Conservation (phyloP, 2,888 invertebrate genomes). For the Synergus umbraculus region DNA sequence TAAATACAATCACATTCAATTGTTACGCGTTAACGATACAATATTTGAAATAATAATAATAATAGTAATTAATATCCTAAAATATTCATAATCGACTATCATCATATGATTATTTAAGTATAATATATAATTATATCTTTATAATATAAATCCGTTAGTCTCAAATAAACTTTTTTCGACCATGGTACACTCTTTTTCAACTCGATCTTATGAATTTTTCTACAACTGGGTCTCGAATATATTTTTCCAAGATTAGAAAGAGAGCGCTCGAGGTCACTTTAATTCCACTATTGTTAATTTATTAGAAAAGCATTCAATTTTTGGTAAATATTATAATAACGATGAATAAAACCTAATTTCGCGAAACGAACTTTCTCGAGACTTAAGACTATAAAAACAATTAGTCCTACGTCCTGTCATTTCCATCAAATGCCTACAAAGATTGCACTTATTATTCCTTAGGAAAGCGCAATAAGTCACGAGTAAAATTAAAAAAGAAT, state of each 20-base stretch:
- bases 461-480: slow-evolving; percentile 9
- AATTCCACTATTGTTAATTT: slow-evolving; percentile 41
- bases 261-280: slow-evolving; percentile 33
- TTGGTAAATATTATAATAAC: slow-evolving; percentile 59
- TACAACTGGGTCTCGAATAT: slow-evolving; percentile 49
- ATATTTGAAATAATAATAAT: slow-evolving; percentile 53
- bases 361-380: slow-evolving; percentile 48
- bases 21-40: slow-evolving; percentile 61
- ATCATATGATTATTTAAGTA: slow-evolving; percentile 3
- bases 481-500: slow-evolving; percentile 38
- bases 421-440: slow-evolving; percentile 35
- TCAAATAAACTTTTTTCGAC: slow-evolving; percentile 31
- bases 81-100: neutral
- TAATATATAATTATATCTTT: slow-evolving; percentile 36
- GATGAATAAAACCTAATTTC: slow-evolving; percentile 40
- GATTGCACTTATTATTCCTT: slow-evolving; percentile 46
- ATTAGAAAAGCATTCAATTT: slow-evolving; percentile 65
- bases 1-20: slow-evolving; percentile 47
- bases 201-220: slow-evolving; percentile 43
- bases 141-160: slow-evolving; percentile 43
- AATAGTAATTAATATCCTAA: slow-evolving; percentile 21
- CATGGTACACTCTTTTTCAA: slow-evolving; percentile 24
- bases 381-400: slow-evolving; percentile 46
- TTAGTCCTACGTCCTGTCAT: neutral
- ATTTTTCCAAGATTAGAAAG: slow-evolving; percentile 22